Conservation (phyloP, 2,113 vertebrate genomes). For the Heliornis fulica region DNA sequence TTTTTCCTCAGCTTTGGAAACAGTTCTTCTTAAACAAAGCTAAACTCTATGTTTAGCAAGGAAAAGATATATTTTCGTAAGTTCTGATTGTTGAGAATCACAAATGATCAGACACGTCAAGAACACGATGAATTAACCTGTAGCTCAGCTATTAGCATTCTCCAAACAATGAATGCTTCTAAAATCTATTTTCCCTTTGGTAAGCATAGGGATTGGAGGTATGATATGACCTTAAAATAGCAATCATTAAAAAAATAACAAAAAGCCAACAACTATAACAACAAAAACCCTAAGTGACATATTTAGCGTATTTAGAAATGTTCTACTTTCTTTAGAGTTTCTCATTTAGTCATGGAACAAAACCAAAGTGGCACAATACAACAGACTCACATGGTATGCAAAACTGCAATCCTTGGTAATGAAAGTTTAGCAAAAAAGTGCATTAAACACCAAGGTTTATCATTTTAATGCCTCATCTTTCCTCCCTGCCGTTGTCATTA, state of each 20-base stretch:
- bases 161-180: background rate
- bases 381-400: background rate
- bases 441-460: background rate
- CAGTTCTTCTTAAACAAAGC: background rate
- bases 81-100: background rate
- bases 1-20: background rate
- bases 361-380: background rate
- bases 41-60: background rate
- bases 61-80: constrained; percentile 5
- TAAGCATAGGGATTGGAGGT: background rate
- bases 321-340: background rate
- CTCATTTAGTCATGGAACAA: background rate
- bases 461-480: background rate
- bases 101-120: background rate
- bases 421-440: background rate
- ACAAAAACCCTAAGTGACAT: background rate
- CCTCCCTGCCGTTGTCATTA: background rate
- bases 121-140: background rate
- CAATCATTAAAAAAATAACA: background rate
- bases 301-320: background rate
- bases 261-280: no score
- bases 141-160: background rate
- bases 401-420: background rate
- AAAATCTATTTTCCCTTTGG: background rate
- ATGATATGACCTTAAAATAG: background rate